Evolutionary conservation across 2,888 invertebrate genomes (phyloP).

Genomic region (Drosophila mercatorum): DNA sequence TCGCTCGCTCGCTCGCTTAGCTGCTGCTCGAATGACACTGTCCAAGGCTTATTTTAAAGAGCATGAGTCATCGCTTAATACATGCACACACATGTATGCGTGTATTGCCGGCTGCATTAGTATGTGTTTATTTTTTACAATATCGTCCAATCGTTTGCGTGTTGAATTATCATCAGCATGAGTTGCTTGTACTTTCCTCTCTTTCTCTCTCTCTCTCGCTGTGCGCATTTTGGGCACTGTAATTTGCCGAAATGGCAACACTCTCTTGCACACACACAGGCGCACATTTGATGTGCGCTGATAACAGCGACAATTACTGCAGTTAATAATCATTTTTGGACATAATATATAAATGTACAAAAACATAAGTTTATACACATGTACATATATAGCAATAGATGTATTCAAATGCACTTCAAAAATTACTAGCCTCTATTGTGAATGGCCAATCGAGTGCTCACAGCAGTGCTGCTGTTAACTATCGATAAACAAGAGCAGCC

Average conservation of each 20-base stretch:
- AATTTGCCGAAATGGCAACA: constrained; percentile 34
- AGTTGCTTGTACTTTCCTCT: background rate
- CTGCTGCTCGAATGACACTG: constrained; percentile 16
- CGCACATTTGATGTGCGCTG: constrained; percentile 18
- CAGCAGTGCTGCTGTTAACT: background rate
- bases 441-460: constrained; percentile 24
- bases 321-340: constrained; percentile 8
- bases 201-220: background rate
- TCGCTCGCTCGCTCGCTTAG: constrained; percentile 1
- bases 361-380: background rate
- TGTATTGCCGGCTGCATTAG: background rate
- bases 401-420: constrained; percentile 13
- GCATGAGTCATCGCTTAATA: constrained; percentile 40
- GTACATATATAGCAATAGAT: background rate
- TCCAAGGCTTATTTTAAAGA: constrained; percentile 18
- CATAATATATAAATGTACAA: background rate
- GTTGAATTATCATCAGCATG: constrained; percentile 59
- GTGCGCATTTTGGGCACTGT: constrained; percentile 8
- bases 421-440: constrained; percentile 35
- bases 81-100: background rate
- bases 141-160: constrained; percentile 63
- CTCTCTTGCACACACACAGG: constrained; percentile 2
- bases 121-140: constrained; percentile 19
- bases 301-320: constrained; percentile 43
- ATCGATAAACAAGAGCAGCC: background rate